Evolutionary conservation across 2,888 invertebrate species (phyloP), one percentile per base, ranked within the genome.

Genomic region (Lepidocyrtoides sp.): DNA sequence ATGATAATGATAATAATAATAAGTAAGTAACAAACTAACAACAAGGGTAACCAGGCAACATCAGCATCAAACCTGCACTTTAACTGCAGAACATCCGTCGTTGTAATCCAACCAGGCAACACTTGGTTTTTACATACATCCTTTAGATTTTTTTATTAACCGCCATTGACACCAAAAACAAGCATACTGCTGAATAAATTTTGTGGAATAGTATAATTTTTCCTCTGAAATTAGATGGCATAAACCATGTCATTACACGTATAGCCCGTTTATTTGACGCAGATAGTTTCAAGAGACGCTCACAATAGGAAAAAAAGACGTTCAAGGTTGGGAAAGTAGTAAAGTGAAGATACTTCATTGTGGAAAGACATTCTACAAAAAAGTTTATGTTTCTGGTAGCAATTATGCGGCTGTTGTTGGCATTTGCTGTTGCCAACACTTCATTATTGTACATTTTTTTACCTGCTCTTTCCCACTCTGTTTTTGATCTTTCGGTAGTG

Each of bases 101-200:
- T 66, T n/a, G n/a, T n/a, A n/a, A n/a, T n/a, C n/a, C n/a, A n/a
- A n/a, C 57, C 54, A 79, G 10, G 20, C 72, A 32, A 51, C 63
- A 63, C 44, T 41, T 17, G 17, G 48, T 75, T 72, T 69, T 82
- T 75, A 82, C 75, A 44, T 57, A 44, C 36, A 57, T 83, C 75
- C 83, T n/a, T n/a, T 44, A 89, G 75, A 75, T 90, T 75, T 90
- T 83, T 85, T 85, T 84, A 77, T 84, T 77, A 63, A 83, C 41
- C 84, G 26, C 36, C 84, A 69, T 90, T 85, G 85, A 85, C 79
- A 90, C 85, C 79, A 85, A 90, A 83, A 87, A 29, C 26, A 14
- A 60, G 29, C 14, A 51, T 69, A 26, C n/a, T 60, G 54, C 36
- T 79, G 57, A 79, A 79, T 79, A 79, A 79, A 57, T 32, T 72